Evolutionary conservation across 2,888 invertebrate genomes (phyloP).

Genomic region (Dryococelus australis): DNA sequence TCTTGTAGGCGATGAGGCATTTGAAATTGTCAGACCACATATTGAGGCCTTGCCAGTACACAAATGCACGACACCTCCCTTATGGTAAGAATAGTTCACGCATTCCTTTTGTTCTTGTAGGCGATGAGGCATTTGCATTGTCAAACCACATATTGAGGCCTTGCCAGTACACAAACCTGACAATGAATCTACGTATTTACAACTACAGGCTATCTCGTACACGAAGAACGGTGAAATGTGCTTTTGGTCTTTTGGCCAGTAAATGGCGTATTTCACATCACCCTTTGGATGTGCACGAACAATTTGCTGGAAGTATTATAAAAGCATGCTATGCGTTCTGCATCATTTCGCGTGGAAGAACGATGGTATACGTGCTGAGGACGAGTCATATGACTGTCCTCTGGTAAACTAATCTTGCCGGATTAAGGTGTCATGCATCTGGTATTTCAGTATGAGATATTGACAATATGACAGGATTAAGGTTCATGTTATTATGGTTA

Average conservation of each 20-base stretch:
- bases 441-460: neutral
- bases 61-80: too few relatives aligned
- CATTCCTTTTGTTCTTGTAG: conserved; percentile 18
- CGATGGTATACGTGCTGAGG: too few relatives aligned
- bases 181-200: conserved; percentile 11
- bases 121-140: conserved; percentile 23
- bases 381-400: conserved; percentile 26
- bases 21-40: neutral
- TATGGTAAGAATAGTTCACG: too few relatives aligned
- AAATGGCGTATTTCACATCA: too few relatives aligned
- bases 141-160: conserved; percentile 7
- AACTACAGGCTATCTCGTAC: conserved; percentile 11
- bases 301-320: too few relatives aligned
- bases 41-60: neutral
- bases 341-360: too few relatives aligned
- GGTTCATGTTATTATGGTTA: neutral
- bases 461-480: too few relatives aligned
- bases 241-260: too few relatives aligned
- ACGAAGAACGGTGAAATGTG: too few relatives aligned
- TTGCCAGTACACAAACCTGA: neutral
- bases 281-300: too few relatives aligned
- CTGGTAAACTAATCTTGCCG: neutral
- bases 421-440: neutral
- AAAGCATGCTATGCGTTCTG: too few relatives aligned
- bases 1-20: conserved; percentile 26